Base-by-base conservation (phyloP, 2,113 vertebrate genomes). In the Periophthalmus modestus region DNA sequence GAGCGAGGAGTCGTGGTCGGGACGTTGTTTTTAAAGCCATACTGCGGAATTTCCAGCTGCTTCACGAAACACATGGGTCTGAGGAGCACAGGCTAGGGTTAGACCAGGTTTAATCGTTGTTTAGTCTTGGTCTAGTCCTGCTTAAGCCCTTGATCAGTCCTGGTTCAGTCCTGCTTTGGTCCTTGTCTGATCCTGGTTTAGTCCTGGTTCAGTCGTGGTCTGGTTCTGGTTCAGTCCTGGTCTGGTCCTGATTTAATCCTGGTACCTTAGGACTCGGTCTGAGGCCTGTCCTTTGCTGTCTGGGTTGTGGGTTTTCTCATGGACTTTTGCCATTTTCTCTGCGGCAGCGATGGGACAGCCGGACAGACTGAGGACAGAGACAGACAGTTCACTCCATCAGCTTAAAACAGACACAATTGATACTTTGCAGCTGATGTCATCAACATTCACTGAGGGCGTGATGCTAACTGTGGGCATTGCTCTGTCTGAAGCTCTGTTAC, bases 51-150 rank as follows among this genome's bases (percentile, higher is more conserved):
- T 94, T 99, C 98, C 91, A 99, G 95, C 93, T 99, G 98, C 94
- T 99, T 99, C 80, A 99, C 97, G 92, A 99, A 99, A 92, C 98
- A 99, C 98, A 99, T 99, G 59, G 98, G 98, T 95, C 98, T 99
- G 94, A 92, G 87, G 84, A 82, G 88, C 93, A 67, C 21, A 23
- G 16, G 5, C 19, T 11, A 0, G 14, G 12, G 34, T 61, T 28
- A 61, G 23, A 28, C 23, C 24, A 1, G 54, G 13, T 59, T 28
- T 28, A 28, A 12, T 24, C 57, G 21, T 24, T 9, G 57, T 23
- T 11, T 58, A 23, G 11, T 58, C 55, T 23, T 39, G 19, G 12
- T 33, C 24, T 14, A 59, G 21, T 24, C 21, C 23, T 24, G 52
- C 2, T 58, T 24, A 3, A 24, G 21, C 12, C 55, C 55, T 24